These are phyloP conservation scores for Gryon sp. DNA, from an alignment of 1,140 invertebrate species.

Conservation along the genomic window DNA sequence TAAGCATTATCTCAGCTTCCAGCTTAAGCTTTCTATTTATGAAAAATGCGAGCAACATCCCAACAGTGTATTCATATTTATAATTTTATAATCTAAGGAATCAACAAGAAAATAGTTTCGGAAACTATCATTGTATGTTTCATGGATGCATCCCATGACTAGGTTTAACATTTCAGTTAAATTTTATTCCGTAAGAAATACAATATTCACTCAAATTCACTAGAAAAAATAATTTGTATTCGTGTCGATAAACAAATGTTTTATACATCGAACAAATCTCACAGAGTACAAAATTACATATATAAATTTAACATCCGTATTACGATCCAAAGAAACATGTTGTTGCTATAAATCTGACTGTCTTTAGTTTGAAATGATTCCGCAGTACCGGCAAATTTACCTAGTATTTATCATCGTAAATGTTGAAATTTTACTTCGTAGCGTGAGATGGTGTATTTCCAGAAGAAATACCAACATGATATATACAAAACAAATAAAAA, in stretches of 20 bases:
- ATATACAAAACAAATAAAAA: conserved; percentile 8
- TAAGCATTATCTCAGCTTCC: not conserved
- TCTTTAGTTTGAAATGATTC: conserved; percentile 32
- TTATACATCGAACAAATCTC: too few species aligned
- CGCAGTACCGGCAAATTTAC: conserved; percentile 48
- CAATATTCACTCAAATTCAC: conserved; percentile 18
- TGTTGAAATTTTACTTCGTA: conserved; percentile 38
- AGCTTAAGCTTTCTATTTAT: not conserved
- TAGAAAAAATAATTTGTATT: too few species aligned
- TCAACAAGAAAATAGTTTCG: conserved; percentile 40
- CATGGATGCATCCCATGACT: conserved; percentile 28
- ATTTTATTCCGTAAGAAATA: conserved; percentile 33
- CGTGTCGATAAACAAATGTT: too few species aligned
- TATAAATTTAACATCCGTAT: too few species aligned
- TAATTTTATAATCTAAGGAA: conserved; percentile 40
- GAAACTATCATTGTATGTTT: conserved; percentile 45
- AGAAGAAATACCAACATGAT: conserved; percentile 22
- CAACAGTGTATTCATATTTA: too few species aligned
- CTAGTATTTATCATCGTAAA: conserved; percentile 52
- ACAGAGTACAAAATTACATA: too few species aligned
- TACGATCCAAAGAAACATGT: conserved; percentile 34
- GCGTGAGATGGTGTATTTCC: conserved; percentile 36
- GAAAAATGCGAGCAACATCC: not conserved
- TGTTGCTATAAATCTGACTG: conserved; percentile 31
- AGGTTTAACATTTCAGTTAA: too few species aligned